A percentile compares a stretch with the other conserved stretches of the same genome.
Evolutionary conservation across 2,113 vertebrate species (phyloP).

Genomic region (Varanus salvator): DNA sequence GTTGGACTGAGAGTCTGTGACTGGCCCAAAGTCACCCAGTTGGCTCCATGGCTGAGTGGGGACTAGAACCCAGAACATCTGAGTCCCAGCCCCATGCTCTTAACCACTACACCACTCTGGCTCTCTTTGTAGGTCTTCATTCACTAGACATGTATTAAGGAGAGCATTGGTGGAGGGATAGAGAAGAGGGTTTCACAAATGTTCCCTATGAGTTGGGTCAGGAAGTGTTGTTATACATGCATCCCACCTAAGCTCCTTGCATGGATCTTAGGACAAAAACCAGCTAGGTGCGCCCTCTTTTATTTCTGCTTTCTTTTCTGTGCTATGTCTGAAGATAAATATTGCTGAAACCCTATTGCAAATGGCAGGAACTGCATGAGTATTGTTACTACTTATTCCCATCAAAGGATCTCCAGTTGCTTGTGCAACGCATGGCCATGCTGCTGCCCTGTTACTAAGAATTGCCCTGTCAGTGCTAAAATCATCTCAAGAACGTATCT

Average conservation of each 20-base stretch:
- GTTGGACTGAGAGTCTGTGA: no score
- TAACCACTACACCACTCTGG: no score
- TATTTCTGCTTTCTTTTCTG: not conserved
- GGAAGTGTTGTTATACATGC: not conserved
- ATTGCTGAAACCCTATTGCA: not conserved
- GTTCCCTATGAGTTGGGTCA: not conserved
- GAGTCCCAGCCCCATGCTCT: no score
- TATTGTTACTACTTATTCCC: not conserved
- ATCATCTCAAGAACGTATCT: not conserved
- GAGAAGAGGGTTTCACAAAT: not conserved
- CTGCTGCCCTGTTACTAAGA: not conserved
- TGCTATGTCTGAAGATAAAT: not conserved
- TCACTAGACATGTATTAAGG: not conserved
- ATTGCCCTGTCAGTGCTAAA: not conserved
- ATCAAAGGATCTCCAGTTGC: not conserved
- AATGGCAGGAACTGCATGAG: not conserved
- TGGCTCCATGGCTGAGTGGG: no score
- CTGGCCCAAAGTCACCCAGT: no score
- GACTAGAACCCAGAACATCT: no score
- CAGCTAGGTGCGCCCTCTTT: not conserved
- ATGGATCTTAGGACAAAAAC: not conserved
- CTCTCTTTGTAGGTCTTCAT: not conserved
- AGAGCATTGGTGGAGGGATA: not conserved
- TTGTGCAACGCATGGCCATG: not conserved
- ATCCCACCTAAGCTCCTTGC: not conserved